A percentile compares a stretch with the other conserved stretches of the same genome.
Evolutionary conservation across 2,113 vertebrate species (phyloP).

Genomic region (Lophochroa leadbeateri): DNA sequence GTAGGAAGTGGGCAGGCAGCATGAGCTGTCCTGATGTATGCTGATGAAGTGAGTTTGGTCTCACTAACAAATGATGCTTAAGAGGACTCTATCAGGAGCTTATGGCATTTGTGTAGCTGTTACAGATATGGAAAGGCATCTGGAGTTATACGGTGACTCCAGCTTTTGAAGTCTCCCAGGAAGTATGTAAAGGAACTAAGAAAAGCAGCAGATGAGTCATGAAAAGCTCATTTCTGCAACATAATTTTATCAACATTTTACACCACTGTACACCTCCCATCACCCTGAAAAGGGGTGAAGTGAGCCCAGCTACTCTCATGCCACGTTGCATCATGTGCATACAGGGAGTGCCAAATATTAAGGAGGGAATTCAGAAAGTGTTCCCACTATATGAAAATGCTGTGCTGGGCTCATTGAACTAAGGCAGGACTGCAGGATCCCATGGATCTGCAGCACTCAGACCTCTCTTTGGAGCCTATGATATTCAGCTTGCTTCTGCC

Average conservation of each 20-base stretch:
- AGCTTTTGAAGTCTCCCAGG: neutral
- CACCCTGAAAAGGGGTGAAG: neutral
- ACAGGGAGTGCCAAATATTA: neutral
- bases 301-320: neutral
- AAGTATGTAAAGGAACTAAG: neutral
- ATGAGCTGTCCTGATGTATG: neutral
- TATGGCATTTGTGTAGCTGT: fast-evolving
- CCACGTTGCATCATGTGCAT: neutral
- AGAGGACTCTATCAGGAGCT: neutral
- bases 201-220: neutral
- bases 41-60: neutral
- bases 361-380: neutral
- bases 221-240: neutral
- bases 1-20: neutral
- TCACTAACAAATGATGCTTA: neutral
- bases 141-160: neutral
- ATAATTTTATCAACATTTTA: neutral
- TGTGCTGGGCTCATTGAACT: fast-evolving
- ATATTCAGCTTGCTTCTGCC: neutral
- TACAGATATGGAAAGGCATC: neutral
- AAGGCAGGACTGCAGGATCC: neutral
- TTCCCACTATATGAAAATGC: neutral
- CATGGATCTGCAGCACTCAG: neutral
- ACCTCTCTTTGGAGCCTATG: neutral
- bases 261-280: too few species aligned